These are phyloP conservation scores for Parauchenoglanis ngamensis DNA, from an alignment of 2,797 vertebrate genomes.

Conservation along the genomic window DNA sequence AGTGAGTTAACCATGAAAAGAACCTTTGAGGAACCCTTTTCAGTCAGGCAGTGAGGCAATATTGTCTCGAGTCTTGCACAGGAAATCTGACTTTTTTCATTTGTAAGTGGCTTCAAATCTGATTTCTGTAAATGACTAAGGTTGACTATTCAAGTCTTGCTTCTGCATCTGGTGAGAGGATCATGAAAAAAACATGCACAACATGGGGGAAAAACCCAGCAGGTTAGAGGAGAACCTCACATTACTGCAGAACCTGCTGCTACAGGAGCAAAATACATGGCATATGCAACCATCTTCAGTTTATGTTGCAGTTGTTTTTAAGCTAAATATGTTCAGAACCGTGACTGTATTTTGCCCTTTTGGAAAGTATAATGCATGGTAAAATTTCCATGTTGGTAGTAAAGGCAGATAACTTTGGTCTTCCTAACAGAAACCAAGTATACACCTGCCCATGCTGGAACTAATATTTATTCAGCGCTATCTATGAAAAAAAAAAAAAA, in stretches of 20 bases:
- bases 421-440: not conserved
- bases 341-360: not conserved
- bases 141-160: not conserved
- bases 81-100: constrained; percentile 2
- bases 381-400: not conserved
- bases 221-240: not conserved
- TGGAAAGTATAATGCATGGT: not conserved
- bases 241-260: not conserved
- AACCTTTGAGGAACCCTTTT: not conserved
- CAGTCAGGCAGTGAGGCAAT: not conserved
- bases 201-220: not conserved
- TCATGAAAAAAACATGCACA: not conserved
- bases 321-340: not conserved
- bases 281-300: not conserved
- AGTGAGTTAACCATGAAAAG: not conserved
- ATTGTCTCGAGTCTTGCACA: not conserved
- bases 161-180: not conserved
- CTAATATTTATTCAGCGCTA: not conserved
- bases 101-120: not conserved
- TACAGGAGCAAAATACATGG: not conserved
- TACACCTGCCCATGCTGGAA: not conserved
- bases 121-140: not conserved
- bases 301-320: not conserved
- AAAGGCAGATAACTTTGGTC: not conserved
- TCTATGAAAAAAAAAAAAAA: not conserved